Evolutionary conservation across 1,140 invertebrate species (phyloP).

Genomic region (Apis laboriosa): DNA sequence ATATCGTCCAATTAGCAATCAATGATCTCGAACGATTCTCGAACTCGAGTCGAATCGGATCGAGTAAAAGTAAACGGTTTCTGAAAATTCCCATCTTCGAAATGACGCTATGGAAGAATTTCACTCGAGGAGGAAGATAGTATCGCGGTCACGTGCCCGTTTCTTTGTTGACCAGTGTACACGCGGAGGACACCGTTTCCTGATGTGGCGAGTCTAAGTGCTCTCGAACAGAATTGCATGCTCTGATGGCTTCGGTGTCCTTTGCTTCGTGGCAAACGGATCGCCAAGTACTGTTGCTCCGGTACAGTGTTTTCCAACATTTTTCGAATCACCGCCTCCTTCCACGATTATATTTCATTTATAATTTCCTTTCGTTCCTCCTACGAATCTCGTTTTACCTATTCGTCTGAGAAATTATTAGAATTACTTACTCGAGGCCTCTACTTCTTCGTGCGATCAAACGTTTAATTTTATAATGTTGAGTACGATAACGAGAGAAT

Average conservation of each 20-base stretch:
- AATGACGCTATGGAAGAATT: not conserved
- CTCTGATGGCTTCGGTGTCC: conserved; percentile 54
- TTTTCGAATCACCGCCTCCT: too few relatives aligned
- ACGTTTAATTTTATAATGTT: too few relatives aligned
- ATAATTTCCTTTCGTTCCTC: too few relatives aligned
- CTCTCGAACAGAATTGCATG: conserved; percentile 38
- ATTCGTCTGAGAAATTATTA: too few relatives aligned
- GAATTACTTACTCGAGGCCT: too few relatives aligned
- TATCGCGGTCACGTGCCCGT: not conserved
- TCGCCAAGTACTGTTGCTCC: conserved; percentile 42
- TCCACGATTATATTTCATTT: too few relatives aligned
- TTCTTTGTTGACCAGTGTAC: conserved; percentile 6
- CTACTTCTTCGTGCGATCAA: too few relatives aligned
- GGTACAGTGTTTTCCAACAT: not conserved
- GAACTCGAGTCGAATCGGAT: too few relatives aligned
- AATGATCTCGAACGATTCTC: not conserved
- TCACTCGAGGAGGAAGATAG: not conserved
- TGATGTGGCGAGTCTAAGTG: conserved; percentile 55
- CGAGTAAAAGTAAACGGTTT: not conserved
- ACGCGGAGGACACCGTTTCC: conserved; percentile 20
- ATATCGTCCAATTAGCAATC: not conserved
- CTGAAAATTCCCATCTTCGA: not conserved
- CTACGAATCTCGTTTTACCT: too few relatives aligned
- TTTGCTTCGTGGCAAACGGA: conserved; percentile 25
- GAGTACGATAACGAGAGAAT: too few relatives aligned